Evolutionary conservation across 2,113 vertebrate species (phyloP), one percentile per base, ranked within the genome.

Genomic region (Acrocephalus arundinaceus): DNA sequence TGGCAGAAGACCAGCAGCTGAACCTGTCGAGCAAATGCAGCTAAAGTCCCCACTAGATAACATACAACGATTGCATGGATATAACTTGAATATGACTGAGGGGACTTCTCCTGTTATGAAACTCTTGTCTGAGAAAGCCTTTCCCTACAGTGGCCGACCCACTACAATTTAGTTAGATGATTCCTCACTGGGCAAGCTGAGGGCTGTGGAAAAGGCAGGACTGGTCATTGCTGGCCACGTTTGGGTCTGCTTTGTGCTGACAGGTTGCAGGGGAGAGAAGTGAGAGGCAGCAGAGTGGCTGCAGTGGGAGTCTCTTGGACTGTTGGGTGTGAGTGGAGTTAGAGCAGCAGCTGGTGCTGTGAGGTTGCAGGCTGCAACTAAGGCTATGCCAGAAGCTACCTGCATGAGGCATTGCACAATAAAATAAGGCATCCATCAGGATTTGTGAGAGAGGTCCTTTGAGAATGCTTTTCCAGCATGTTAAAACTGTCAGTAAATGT

Each of bases 371-470:
- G 71, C 33, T 45, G 61, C 77, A 35, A 6, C 1, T 3, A 30
- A 11, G 2, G 7, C 62, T 41, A 25, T 30, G 58, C 37, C 37
- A 10, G 72, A 76, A 72, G 74, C 5, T 16, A 18, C 11, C 21
- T 59, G 55, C 45, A 1, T 2, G 4, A 63, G 39, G 19, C 4
- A 2, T 4, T 35, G 37, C 2, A 0, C 0, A 2, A 65, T 55
- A 54, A 54, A 63, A 73, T 16, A 73, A 35, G 49, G 41, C 16
- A 30, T 45, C 24, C 39, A 13, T 46, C 66, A 61, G 46, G 30
- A 31, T n/a, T 55, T 17, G 15, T 18, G 21, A 35, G 11, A 37
- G 14, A 57, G 4, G 10, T 37, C 46, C 57, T 45, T 66, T 3
- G 1, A 15, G 4, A 74, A 23, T n/a, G 28, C 7, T 71, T 83